These are phyloP conservation scores for Spicauda simplicius DNA, from an alignment of 2,888 invertebrate genomes.

Conservation along the genomic window DNA sequence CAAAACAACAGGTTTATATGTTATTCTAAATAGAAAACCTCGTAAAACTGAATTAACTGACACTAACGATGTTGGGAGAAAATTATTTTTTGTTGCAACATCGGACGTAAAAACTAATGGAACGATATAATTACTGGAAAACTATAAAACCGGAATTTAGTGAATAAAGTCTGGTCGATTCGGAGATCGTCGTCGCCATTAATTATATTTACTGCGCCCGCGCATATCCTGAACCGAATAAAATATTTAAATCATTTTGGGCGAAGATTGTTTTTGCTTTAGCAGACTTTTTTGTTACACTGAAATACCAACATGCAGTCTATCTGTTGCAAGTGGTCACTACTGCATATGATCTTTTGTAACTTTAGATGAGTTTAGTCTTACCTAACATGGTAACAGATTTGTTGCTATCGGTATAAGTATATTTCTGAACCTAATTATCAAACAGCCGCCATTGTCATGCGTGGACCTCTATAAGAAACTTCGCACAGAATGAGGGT, in stretches of 20 bases:
- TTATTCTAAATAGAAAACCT: slow-evolving; percentile 43
- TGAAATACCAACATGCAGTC: too few relatives aligned
- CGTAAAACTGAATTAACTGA: slow-evolving; percentile 19
- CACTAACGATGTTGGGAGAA: slow-evolving; percentile 48
- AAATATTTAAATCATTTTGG: background rate
- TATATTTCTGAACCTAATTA: too few relatives aligned
- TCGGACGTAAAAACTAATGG: slow-evolving; percentile 69
- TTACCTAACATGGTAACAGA: too few relatives aligned
- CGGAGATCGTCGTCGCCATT: background rate
- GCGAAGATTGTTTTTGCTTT: too few relatives aligned
- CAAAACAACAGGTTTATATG: slow-evolving; percentile 6
- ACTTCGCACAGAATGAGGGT: too few relatives aligned
- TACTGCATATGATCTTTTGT: too few relatives aligned
- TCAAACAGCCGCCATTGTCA: too few relatives aligned
- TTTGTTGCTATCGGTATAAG: too few relatives aligned
- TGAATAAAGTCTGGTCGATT: background rate
- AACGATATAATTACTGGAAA: slow-evolving; percentile 61
- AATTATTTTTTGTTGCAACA: slow-evolving; percentile 51
- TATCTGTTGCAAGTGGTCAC: too few relatives aligned
- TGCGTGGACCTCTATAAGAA: too few relatives aligned
- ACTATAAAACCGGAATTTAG: slow-evolving; percentile 52
- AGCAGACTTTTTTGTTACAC: too few relatives aligned
- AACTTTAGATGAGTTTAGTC: too few relatives aligned
- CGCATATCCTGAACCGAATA: background rate
- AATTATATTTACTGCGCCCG: background rate